Conservation (phyloP, 92 coral and sea anemone genomes). For the Phymanthus crucifer region DNA sequence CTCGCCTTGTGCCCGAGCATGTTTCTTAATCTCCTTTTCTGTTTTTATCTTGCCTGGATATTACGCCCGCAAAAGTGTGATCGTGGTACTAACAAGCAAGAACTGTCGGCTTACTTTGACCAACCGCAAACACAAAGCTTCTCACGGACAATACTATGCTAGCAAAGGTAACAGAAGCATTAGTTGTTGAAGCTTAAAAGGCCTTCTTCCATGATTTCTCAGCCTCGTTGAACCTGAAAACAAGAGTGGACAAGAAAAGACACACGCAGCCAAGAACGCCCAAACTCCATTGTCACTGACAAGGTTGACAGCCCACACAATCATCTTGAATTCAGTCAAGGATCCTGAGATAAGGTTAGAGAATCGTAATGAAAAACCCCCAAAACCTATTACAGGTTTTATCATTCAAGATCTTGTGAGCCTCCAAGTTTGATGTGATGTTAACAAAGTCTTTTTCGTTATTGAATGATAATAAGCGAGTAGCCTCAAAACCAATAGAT, state of each 20-base stretch:
- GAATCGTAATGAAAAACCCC: constrained; percentile 5
- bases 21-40: constrained; percentile 10
- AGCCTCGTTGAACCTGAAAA: not conserved
- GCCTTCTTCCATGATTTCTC: not conserved
- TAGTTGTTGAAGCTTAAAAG: not conserved
- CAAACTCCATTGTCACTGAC: not conserved
- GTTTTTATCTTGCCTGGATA: not conserved
- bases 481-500: not conserved
- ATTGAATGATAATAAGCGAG: not conserved
- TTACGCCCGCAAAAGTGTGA: constrained; percentile 16
- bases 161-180: not conserved
- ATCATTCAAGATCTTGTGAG: constrained; percentile 18
- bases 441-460: constrained; percentile 19
- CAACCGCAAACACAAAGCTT: constrained; percentile 22
- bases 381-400: constrained; percentile 8
- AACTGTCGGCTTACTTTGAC: constrained; percentile 34
- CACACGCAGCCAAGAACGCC: not conserved
- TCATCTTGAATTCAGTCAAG: not conserved
- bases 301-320: not conserved
- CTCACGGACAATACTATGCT: not conserved
- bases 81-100: constrained; percentile 21
- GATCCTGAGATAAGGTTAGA: constrained; percentile 17
- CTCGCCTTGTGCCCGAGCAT: not conserved
- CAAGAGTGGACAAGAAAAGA: not conserved
- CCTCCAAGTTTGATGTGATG: constrained; percentile 18